Percentiles rank a stretch among this genome's conserved stretches.
Evolutionary conservation across 2,113 vertebrate species (phyloP).

Genomic region (Poeciliopsis turrubarensis): DNA sequence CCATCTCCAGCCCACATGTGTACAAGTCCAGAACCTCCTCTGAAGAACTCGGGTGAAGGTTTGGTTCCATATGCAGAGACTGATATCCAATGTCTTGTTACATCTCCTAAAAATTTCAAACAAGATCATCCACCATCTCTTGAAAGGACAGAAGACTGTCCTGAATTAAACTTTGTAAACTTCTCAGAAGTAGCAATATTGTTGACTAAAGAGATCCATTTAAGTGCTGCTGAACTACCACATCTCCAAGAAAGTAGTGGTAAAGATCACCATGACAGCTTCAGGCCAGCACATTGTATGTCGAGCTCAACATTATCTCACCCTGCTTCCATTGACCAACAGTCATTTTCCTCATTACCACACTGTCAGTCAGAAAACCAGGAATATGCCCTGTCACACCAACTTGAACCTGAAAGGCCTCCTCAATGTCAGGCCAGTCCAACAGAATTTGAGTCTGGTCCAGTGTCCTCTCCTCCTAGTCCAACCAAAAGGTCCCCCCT

Average conservation of each 20-base stretch:
- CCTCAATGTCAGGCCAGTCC: not conserved
- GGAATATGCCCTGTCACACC: not conserved
- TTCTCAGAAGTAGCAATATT: not conserved
- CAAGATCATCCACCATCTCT: not conserved
- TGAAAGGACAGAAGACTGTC: not conserved
- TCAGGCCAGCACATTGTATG: not conserved
- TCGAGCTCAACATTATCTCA: not conserved
- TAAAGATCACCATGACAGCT: not conserved
- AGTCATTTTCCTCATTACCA: not conserved
- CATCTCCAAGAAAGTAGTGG: not conserved
- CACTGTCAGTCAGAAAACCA: not conserved
- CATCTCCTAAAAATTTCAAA: not conserved
- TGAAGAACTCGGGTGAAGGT: not conserved
- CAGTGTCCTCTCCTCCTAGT: not conserved
- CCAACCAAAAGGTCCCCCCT: not conserved
- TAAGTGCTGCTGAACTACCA: not conserved
- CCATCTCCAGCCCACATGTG: not conserved
- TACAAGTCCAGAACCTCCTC: not conserved
- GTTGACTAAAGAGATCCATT: not conserved
- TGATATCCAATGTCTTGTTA: not conserved
- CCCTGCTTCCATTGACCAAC: not conserved
- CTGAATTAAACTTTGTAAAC: not conserved
- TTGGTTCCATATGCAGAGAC: not conserved
- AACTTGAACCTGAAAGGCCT: not conserved
- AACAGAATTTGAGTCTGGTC: not conserved